These are phyloP conservation scores for Caenorhabditis tropicalis DNA, from an alignment of 1,140 invertebrate genomes.

Conservation along the genomic window DNA sequence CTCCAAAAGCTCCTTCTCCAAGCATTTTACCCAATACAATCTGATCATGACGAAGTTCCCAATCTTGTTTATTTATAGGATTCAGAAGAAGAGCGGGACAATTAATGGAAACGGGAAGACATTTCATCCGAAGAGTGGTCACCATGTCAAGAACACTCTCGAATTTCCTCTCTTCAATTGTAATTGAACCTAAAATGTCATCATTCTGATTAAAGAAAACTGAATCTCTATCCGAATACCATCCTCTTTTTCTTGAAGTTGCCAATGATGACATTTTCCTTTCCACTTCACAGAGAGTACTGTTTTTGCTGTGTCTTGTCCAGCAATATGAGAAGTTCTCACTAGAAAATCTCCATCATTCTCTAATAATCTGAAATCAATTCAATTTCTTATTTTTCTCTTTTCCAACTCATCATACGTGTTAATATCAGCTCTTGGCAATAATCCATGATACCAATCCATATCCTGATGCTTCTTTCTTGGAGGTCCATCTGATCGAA, in stretches of 20 bases:
- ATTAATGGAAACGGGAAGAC: conserved; percentile 85
- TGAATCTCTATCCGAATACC: too few species aligned
- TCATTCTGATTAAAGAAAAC: too few species aligned
- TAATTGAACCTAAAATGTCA: conserved; percentile 79
- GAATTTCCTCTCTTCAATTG: conserved; percentile 91
- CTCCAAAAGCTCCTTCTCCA: conserved; percentile 96
- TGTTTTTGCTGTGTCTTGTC: conserved; percentile 74
- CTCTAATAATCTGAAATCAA: conserved; percentile 82
- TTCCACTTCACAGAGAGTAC: conserved; percentile 94
- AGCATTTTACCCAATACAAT: conserved; percentile 91
- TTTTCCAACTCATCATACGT: conserved; percentile 83
- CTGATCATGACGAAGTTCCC: conserved; percentile 96
- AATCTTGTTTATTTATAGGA: conserved; percentile 87
- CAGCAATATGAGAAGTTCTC: conserved; percentile 56
- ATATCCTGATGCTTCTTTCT: conserved; percentile 76
- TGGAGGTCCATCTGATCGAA: not conserved
- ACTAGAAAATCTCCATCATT: not conserved
- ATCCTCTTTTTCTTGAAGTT: conserved; percentile 79
- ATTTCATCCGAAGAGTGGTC: conserved; percentile 83
- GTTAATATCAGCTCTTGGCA: conserved; percentile 93
- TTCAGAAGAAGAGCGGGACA: conserved; percentile 87
- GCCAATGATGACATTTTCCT: conserved; percentile 88
- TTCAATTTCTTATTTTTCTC: conserved; percentile 88
- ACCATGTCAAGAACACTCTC: conserved; percentile 90
- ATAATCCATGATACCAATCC: conserved; percentile 95